Base-by-base conservation (phyloP, 2,888 invertebrate genomes). In the Athetis lepigone region DNA sequence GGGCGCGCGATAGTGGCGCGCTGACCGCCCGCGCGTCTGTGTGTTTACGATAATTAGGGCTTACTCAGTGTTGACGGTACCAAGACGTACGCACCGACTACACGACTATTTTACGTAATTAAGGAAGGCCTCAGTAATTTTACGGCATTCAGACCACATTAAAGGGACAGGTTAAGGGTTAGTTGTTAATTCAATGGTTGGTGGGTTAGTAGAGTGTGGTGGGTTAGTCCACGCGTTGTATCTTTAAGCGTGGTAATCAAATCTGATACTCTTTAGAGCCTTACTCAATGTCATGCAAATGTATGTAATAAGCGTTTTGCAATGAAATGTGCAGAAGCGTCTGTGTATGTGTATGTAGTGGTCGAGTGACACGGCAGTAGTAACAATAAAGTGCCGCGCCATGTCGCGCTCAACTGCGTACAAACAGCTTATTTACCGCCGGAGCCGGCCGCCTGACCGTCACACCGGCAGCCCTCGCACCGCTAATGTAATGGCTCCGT, bases 41-140 rank as follows among this genome's bases (percentile, higher is more conserved):
- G 56, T 80, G 46, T 76, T 79, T 70, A 81, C 80, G 69, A 79
- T 79, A 74, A 70, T 70, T 79, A 71, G 65, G 73, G 77, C 77
- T 69, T 57, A 59, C 71, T 68, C 60, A 68, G 76, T 65, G 64
- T 60, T 62, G 51, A 39, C 61, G 29, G 25, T 46, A 19, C 37
- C 19, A 52, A 59, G 77, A 76, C 37, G 49, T 47, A 71, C 56
- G 27, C 25, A 57, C 50, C 9, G 29, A n/a, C 2, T 27, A 9
- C 4, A 47, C 9, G 39, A 75, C 46, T 40, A 43, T 36, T 57
- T 70, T 45, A 54, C 45, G 45, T 55, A 54, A 58, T 58, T 58
- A 55, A 46, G 57, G 16, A 46, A 56, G 45, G 36, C 25, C 2
- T 39, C 6, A 8, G 47, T 52, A 21, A 70, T 70, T 37, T 40